phyloP scores from a whole-genome alignment of 2,797 vertebrate genomes.

The Hybognathus amarus region DNA sequence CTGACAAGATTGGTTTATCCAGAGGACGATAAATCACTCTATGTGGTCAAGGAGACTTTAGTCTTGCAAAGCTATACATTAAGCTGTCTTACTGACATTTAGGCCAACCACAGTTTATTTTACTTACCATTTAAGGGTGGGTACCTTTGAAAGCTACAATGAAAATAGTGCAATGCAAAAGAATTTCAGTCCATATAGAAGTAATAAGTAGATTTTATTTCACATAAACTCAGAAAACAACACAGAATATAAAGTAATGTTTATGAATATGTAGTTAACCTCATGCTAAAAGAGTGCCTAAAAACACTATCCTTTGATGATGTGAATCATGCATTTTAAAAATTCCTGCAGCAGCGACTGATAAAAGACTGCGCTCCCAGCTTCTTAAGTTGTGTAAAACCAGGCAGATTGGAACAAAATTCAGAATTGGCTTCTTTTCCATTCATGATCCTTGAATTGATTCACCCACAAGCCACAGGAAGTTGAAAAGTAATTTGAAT shows the following conservation, averaged over 20 bases:
- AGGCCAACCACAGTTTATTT: slow-evolving; percentile 16
- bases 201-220: background rate
- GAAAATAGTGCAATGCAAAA: slow-evolving; percentile 6
- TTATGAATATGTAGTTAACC: background rate
- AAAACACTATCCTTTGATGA: background rate
- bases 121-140: background rate
- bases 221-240: background rate
- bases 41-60: slow-evolving; percentile 20
- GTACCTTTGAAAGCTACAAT: slow-evolving; percentile 2
- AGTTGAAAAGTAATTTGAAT: background rate
- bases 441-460: background rate
- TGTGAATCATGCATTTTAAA: background rate
- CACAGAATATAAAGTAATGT: background rate
- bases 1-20: slow-evolving; percentile 67
- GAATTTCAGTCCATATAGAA: background rate
- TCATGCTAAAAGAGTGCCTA: background rate
- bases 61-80: slow-evolving; percentile 19
- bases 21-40: slow-evolving; percentile 73
- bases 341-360: background rate
- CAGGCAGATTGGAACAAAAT: background rate
- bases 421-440: background rate
- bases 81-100: slow-evolving; percentile 19
- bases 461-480: background rate
- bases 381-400: background rate
- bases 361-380: background rate